Conservation (phyloP, 1,140 invertebrate genomes). For the Littorina saxatilis region DNA sequence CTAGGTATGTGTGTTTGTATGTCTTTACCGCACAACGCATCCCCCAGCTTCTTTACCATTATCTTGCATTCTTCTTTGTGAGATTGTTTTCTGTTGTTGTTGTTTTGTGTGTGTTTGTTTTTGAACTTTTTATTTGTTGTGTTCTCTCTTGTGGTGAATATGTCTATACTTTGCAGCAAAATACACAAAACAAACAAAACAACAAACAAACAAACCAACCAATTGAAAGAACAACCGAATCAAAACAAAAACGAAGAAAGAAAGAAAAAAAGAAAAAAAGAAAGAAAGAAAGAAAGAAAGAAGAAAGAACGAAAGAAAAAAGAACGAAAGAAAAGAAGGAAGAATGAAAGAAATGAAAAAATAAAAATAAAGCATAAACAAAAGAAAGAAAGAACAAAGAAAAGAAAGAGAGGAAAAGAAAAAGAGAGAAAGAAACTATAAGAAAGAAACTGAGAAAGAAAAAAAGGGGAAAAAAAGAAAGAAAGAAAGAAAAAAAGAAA, state of each 20-base stretch:
- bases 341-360: not conserved
- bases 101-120: no score
- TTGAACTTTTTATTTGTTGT: no score
- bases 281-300: not conserved
- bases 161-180: no score
- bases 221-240: no score
- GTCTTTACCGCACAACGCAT: no score
- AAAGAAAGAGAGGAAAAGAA: not conserved
- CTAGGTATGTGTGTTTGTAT: no score
- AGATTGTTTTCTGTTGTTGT: no score
- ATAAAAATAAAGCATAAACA: not conserved
- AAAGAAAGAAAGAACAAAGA: not conserved
- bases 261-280: not conserved
- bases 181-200: no score
- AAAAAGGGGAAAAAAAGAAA: not conserved
- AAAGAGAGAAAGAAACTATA: not conserved
- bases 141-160: no score
- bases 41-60: no score
- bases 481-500: not conserved
- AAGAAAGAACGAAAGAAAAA: not conserved
- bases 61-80: no score
- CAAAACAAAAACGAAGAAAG: not conserved
- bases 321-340: not conserved
- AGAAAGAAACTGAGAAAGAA: not conserved
- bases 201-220: no score